A percentile compares a stretch with the other conserved stretches of the same genome.
These are phyloP conservation scores for Corythoichthys haematopterus DNA, from an alignment of 2,113 vertebrate genomes.

Conservation along the genomic window DNA sequence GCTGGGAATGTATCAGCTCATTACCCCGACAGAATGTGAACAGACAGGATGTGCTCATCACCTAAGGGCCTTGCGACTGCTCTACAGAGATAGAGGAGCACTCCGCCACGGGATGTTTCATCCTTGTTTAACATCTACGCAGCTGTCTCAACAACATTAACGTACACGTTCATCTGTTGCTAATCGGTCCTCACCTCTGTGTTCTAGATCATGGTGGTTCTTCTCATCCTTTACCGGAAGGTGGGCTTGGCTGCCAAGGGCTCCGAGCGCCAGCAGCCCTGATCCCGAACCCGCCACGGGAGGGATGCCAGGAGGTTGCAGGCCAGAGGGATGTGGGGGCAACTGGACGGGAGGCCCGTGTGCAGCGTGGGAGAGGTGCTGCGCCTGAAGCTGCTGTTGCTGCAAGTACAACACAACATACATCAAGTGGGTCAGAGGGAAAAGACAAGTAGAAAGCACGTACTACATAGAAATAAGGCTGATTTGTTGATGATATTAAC, in stretches of 20 bases:
- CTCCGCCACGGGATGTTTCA: slow-evolving; percentile 13
- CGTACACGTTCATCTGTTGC: background rate
- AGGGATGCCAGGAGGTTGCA: slow-evolving; percentile 88
- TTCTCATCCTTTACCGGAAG: slow-evolving; percentile 94
- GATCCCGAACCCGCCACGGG: slow-evolving; percentile 82
- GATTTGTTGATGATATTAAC: slow-evolving; percentile 50
- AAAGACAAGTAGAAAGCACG: slow-evolving; percentile 32
- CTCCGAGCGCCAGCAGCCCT: slow-evolving; percentile 85
- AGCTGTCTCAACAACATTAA: slow-evolving; percentile 15
- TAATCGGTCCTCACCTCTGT: slow-evolving; percentile 78
- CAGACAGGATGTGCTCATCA: slow-evolving; percentile 59
- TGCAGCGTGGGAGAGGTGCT: slow-evolving; percentile 91
- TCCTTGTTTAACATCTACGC: slow-evolving; percentile 30
- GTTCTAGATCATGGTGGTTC: slow-evolving; percentile 92
- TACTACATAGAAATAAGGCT: slow-evolving; percentile 27
- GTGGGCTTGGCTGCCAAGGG: slow-evolving; percentile 90
- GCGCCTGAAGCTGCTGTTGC: slow-evolving; percentile 97
- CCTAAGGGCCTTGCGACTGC: slow-evolving; percentile 38
- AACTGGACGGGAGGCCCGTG: slow-evolving; percentile 89
- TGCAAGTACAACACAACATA: slow-evolving; percentile 69
- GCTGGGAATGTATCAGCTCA: slow-evolving; percentile 67
- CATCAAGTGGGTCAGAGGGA: slow-evolving; percentile 61
- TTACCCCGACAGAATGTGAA: slow-evolving; percentile 67
- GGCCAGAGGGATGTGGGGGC: slow-evolving; percentile 87
- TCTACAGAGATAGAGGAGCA: slow-evolving; percentile 29